phyloP scores from a whole-genome alignment of 2,113 vertebrate genomes.

The Erpornis zantholeuca region DNA sequence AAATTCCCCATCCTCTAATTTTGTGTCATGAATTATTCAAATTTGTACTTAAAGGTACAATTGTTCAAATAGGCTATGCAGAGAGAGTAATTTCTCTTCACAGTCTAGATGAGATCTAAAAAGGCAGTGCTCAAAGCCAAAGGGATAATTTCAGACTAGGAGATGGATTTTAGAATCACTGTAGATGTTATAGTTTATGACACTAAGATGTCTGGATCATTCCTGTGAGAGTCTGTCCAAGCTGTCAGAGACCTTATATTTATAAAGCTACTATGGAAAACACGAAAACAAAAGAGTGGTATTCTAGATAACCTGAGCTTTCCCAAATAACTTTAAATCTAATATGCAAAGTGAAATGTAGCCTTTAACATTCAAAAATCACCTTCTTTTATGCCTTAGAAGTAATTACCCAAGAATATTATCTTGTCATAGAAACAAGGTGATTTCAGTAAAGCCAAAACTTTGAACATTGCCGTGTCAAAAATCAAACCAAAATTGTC shows the following conservation, averaged over 20 bases:
- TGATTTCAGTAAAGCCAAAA: neutral
- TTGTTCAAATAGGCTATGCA: neutral
- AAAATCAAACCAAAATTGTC: conserved; percentile 1
- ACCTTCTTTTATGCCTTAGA: neutral
- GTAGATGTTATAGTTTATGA: neutral
- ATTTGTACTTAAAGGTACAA: neutral
- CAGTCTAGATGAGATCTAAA: neutral
- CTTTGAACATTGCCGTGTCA: neutral
- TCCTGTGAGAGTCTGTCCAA: neutral
- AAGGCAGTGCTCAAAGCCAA: neutral
- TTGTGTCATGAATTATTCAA: neutral
- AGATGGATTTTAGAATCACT: neutral
- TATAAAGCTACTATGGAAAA: neutral
- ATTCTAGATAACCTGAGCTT: neutral
- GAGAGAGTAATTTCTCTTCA: neutral
- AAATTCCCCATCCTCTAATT: neutral
- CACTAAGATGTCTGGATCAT: neutral
- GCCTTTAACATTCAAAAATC: neutral
- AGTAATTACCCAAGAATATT: neutral
- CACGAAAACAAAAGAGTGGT: neutral
- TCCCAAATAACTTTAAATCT: neutral
- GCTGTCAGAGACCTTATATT: neutral
- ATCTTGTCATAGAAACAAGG: neutral
- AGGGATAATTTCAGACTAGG: neutral
- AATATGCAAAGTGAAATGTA: neutral